Conservation (phyloP, 2,888 invertebrate species). For the Phalera bucephala region DNA sequence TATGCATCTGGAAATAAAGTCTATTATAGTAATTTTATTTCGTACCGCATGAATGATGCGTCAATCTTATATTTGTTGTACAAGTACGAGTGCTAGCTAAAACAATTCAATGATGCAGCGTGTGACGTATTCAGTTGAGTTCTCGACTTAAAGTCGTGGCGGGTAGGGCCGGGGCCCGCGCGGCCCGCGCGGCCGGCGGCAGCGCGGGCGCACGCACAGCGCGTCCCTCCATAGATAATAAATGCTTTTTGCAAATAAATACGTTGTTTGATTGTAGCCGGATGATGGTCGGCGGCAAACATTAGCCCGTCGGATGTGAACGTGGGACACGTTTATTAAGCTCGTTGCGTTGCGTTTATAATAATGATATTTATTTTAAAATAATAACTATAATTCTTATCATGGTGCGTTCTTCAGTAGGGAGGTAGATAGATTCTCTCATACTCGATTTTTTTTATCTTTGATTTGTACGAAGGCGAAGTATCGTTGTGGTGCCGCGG, state of each 20-base stretch:
- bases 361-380: too few relatives aligned
- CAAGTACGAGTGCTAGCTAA: neutral
- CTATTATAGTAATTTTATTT: neutral
- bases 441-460: too few relatives aligned
- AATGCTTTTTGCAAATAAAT: constrained; percentile 81
- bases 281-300: constrained; percentile 76
- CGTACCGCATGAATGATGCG: neutral
- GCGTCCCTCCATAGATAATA: constrained; percentile 73
- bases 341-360: constrained; percentile 32
- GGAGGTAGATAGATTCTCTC: too few relatives aligned
- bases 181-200: constrained; percentile 25
- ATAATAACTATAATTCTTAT: too few relatives aligned
- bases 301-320: constrained; percentile 44
- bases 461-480: too few relatives aligned
- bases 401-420: too few relatives aligned
- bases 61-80: neutral
- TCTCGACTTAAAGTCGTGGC: too few relatives aligned
- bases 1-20: neutral
- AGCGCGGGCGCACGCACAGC: constrained; percentile 65
- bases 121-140: neutral
- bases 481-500: too few relatives aligned
- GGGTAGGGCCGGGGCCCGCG: constrained; percentile 9
- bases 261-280: constrained; percentile 79
- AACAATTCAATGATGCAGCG: neutral
- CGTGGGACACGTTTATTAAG: constrained; percentile 63